Evolutionary conservation across 2,113 vertebrate species (phyloP).

Genomic region (human): GRCh38 chr15:88440001-88440500

Average conservation of each 20-base stretch:
- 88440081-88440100: not conserved
- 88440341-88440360: not conserved
- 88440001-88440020: not conserved
- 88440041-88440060: not conserved
- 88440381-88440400: not conserved
- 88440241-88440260: not conserved
- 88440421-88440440: not conserved
- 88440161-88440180: not conserved
- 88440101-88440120: not conserved
- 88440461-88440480: not conserved
- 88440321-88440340: not conserved
- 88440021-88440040: not conserved
- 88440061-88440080: not conserved
- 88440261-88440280: not conserved
- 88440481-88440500: not conserved
- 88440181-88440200: not conserved
- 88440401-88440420: not conserved
- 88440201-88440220: not conserved
- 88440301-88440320: not conserved
- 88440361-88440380: not conserved
- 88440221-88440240: not conserved
- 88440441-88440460: not conserved
- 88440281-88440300: not conserved
- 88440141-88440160: not conserved
- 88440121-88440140: not conserved